These are phyloP conservation scores for Galemys pyrenaicus DNA, from an alignment of 2,113 vertebrate genomes.

Conservation along the genomic window DNA sequence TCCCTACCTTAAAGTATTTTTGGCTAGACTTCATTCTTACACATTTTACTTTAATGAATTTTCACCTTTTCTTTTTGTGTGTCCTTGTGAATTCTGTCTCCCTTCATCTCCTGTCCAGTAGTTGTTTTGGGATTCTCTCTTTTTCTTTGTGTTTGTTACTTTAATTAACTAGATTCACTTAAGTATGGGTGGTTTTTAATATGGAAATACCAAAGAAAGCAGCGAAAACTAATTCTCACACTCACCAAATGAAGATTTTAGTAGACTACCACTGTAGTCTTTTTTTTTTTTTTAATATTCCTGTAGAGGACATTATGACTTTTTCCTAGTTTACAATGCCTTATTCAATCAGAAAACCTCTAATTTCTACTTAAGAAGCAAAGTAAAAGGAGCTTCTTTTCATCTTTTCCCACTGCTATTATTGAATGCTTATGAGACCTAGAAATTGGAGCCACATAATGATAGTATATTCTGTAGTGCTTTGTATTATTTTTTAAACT, in stretches of 20 bases:
- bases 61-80: not conserved
- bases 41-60: not conserved
- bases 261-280: not conserved
- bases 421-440: slow-evolving; percentile 12
- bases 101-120: not conserved
- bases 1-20: not conserved
- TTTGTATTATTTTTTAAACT: not conserved
- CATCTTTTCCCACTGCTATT: not conserved
- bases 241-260: not conserved
- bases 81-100: not conserved
- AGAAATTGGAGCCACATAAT: not conserved
- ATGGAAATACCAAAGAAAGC: not conserved
- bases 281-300: not conserved
- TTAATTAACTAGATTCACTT: not conserved
- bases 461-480: not conserved
- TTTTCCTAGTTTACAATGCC: not conserved
- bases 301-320: not conserved
- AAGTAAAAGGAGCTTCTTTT: not conserved
- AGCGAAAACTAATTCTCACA: slow-evolving; percentile 2
- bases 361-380: not conserved
- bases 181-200: not conserved
- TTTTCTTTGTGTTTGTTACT: not conserved
- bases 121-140: not conserved
- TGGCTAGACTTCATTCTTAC: not conserved
- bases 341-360: not conserved